Base-by-base conservation (phyloP, 2,113 vertebrate genomes). In the Vidua chalybeata region DNA sequence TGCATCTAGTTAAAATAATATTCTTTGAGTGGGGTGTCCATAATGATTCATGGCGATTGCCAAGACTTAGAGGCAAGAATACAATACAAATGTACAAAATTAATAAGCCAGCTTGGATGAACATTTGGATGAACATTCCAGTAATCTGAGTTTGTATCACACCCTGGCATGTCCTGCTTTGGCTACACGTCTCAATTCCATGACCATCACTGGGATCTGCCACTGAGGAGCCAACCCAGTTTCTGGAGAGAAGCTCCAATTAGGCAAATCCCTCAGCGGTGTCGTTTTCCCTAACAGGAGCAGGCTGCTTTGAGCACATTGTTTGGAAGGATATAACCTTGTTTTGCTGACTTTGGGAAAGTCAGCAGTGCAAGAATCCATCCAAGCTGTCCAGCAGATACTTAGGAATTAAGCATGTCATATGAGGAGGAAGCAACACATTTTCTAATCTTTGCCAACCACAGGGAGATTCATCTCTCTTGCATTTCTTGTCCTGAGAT, bases 381-480 rank as follows among this genome's bases (percentile, higher is more conserved):
- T 79, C 72, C 83, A 27, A 58, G 41, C 46, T 77, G 79, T 68
- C 86, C 96, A 94, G 73, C 64, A 94, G 92, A 93, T 56, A 68
- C 41, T 92, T 75, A 3, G 73, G 92, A 95, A 96, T 96, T 89
- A 94, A 93, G n/a, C 28, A 15, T 75, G 72, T 94, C 92, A 84
- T 89, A 61, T 84, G 88, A 96, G 93, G 45, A 95, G 93, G 93
- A 96, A 96, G 89, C 77, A 77, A 90, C 52, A 78, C 31, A 75
- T 94, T 88, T 88, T 89, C 85, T 78, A 33, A 86, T 78, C 92
- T 75, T 84, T 84, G 79, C 76, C 83, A 94, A 6, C 56, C 19
- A 10, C 85, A 78, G 68, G 61, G 52, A 92, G 76, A 68, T 75
- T 80, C 83, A 43, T 75, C 68, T 67, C 39, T 84, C 64, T 78